Evolutionary conservation across 2,113 vertebrate genomes (phyloP).

Genomic region (Hemichromis elongatus): DNA sequence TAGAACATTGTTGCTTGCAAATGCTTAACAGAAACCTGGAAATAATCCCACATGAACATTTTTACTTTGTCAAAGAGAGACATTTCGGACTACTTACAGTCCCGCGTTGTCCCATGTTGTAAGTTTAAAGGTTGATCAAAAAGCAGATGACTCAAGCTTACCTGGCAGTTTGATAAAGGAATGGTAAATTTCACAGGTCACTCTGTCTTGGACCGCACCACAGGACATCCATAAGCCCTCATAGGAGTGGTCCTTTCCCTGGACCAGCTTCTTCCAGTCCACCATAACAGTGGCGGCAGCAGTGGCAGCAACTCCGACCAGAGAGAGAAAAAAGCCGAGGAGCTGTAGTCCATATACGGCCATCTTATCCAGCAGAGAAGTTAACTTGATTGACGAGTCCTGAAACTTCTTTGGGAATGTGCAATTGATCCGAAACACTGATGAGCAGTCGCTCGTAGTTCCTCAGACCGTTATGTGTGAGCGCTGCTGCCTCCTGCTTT

Average conservation of each 20-base stretch:
- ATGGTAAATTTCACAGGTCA: constrained; percentile 78
- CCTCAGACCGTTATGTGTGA: not conserved
- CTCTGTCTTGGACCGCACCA: constrained; percentile 70
- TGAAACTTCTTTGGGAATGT: not conserved
- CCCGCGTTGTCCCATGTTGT: not conserved
- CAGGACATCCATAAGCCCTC: constrained; percentile 90
- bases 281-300: constrained; percentile 81
- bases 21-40: not conserved
- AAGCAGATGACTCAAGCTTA: constrained; percentile 53
- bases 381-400: not conserved
- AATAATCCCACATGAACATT: not conserved
- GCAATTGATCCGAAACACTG: not conserved
- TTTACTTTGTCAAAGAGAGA: not conserved
- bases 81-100: constrained; percentile 1
- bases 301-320: constrained; percentile 75
- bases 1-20: not conserved
- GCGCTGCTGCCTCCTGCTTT: constrained; percentile 2
- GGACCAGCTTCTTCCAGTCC: constrained; percentile 81
- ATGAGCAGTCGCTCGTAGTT: not conserved
- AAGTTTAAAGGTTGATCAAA: constrained; percentile 16
- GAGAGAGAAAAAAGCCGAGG: constrained; percentile 80
- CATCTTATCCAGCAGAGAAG: constrained; percentile 62
- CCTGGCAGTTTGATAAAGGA: constrained; percentile 78
- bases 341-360: constrained; percentile 83
- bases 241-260: constrained; percentile 74